Evolutionary conservation across 2,113 vertebrate species (phyloP).

Genomic region (Turnix velox): DNA sequence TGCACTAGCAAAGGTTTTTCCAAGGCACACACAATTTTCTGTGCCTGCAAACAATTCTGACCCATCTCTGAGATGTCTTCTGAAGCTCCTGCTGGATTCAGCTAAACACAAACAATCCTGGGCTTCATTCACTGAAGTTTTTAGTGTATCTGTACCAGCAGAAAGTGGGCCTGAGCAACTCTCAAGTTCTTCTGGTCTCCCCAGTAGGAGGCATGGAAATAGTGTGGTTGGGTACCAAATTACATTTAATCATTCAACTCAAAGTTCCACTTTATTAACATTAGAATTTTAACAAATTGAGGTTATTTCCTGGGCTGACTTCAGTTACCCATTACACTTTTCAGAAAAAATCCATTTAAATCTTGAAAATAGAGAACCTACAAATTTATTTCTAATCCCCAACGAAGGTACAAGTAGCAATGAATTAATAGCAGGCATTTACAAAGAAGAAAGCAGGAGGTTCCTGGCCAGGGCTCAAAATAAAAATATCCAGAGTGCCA

Average conservation of each 20-base stretch:
- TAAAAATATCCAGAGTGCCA: not conserved
- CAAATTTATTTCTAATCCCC: not conserved
- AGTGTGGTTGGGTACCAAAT: not conserved
- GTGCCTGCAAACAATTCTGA: not conserved
- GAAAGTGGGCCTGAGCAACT: not conserved
- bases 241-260: not conserved
- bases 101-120: not conserved
- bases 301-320: not conserved
- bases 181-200: not conserved
- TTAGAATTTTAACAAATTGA: not conserved
- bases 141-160: not conserved
- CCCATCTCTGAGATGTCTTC: not conserved
- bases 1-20: not conserved
- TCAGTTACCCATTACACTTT: not conserved
- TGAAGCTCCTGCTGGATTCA: not conserved
- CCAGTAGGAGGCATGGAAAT: not conserved
- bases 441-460: not conserved
- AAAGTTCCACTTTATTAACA: not conserved
- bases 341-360: constrained; percentile 4
- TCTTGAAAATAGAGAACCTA: not conserved
- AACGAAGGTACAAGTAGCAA: not conserved
- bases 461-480: not conserved
- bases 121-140: not conserved
- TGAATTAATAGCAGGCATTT: not conserved
- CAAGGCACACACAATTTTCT: not conserved